These are phyloP conservation scores for Bombyx mandarina DNA, from an alignment of 1,140 invertebrate species.

Conservation along the genomic window DNA sequence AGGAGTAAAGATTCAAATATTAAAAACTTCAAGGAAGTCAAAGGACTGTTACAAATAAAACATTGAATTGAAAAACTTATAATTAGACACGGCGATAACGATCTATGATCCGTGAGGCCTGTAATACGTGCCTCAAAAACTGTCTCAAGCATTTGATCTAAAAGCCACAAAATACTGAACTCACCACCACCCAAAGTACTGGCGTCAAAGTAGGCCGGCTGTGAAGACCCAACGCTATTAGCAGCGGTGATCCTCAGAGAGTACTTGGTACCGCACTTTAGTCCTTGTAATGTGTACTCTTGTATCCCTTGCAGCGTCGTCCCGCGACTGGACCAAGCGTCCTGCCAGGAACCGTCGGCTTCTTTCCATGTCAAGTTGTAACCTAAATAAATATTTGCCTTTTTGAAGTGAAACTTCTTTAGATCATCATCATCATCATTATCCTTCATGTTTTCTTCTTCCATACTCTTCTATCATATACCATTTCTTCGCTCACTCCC, in stretches of 20 bases:
- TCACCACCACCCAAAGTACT: slow-evolving; percentile 52
- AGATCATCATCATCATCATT: no score
- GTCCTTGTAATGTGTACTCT: slow-evolving; percentile 77
- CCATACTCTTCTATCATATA: no score
- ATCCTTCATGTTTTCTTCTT: no score
- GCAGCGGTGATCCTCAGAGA: slow-evolving; percentile 81
- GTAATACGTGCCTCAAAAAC: neutral
- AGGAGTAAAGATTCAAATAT: no score
- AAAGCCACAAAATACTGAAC: neutral
- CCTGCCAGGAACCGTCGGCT: slow-evolving; percentile 47
- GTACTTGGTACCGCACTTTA: slow-evolving; percentile 86
- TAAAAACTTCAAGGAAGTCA: no score
- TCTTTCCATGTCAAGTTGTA: slow-evolving; percentile 61
- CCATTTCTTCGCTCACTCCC: no score
- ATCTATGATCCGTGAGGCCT: neutral
- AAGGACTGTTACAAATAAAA: no score
- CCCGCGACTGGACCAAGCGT: slow-evolving; percentile 42
- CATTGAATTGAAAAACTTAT: no score
- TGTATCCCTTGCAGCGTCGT: slow-evolving; percentile 33
- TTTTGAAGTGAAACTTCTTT: no score
- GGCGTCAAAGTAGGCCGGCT: slow-evolving; percentile 47
- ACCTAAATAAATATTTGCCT: slow-evolving; percentile 18
- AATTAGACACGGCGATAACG: no score
- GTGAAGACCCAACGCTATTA: slow-evolving; percentile 77
- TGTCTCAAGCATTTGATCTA: neutral